phyloP scores from a whole-genome alignment of 2,113 vertebrate genomes.

The Ammodramus savannarum region DNA sequence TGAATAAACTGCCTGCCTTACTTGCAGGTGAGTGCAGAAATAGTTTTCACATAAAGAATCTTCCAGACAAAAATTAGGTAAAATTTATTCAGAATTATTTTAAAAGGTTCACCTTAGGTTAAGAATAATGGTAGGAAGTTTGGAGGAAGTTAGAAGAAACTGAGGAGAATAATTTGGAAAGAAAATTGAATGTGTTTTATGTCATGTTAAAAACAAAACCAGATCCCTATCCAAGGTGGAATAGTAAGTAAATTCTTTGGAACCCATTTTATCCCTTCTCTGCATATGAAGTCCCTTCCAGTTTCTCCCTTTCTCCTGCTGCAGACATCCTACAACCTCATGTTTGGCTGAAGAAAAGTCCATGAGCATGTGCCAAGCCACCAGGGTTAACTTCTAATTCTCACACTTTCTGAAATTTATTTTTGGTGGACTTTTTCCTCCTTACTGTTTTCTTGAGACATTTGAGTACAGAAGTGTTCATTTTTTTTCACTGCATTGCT shows the following conservation, averaged over 20 bases:
- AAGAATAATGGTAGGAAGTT: neutral
- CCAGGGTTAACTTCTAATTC: neutral
- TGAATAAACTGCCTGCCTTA: neutral
- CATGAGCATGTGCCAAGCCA: neutral
- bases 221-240: neutral
- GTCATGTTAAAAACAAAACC: neutral
- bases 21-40: neutral
- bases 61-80: neutral
- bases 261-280: neutral
- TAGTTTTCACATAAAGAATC: neutral
- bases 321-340: neutral
- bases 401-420: slow-evolving; percentile 36
- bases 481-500: neutral
- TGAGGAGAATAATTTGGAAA: neutral
- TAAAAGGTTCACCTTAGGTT: neutral
- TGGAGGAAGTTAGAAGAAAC: neutral
- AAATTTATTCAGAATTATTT: neutral
- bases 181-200: neutral
- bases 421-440: slow-evolving; percentile 14
- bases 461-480: neutral
- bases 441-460: neutral
- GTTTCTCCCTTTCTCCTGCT: neutral
- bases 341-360: neutral
- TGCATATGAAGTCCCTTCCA: neutral
- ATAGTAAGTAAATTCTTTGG: neutral